These are phyloP conservation scores for Odocoileus virginianus DNA, from an alignment of 2,113 vertebrate genomes.

Conservation along the genomic window DNA sequence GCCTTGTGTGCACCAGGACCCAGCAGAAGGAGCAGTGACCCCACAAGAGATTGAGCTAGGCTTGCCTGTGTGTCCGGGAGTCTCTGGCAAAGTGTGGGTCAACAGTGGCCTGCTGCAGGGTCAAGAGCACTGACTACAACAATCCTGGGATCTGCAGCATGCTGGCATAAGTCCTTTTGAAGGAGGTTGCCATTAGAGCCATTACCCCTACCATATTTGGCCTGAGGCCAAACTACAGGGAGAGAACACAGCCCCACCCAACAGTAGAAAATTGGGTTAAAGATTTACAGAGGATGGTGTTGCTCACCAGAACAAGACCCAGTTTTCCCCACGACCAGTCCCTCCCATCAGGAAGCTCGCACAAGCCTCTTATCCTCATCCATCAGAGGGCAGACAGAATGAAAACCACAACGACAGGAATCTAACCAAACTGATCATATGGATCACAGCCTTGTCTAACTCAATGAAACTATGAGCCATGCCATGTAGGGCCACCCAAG, in stretches of 20 bases:
- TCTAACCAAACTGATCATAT: not conserved
- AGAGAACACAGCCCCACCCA: not conserved
- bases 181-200: not conserved
- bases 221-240: not conserved
- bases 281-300: not conserved
- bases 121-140: not conserved
- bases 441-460: not conserved
- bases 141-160: not conserved
- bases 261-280: not conserved
- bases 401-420: not conserved
- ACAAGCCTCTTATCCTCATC: not conserved
- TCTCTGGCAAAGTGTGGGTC: not conserved
- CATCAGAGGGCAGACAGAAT: not conserved
- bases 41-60: not conserved
- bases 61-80: not conserved
- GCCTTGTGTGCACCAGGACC: not conserved
- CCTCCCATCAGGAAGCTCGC: not conserved
- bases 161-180: not conserved
- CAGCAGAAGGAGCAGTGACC: not conserved
- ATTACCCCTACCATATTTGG: not conserved
- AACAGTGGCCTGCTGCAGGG: not conserved
- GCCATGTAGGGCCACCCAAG: not conserved
- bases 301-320: not conserved
- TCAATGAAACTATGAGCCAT: not conserved
- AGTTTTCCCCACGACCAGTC: not conserved